Conservation (phyloP, 2,113 vertebrate genomes). For the Brachionichthys hirsutus region DNA sequence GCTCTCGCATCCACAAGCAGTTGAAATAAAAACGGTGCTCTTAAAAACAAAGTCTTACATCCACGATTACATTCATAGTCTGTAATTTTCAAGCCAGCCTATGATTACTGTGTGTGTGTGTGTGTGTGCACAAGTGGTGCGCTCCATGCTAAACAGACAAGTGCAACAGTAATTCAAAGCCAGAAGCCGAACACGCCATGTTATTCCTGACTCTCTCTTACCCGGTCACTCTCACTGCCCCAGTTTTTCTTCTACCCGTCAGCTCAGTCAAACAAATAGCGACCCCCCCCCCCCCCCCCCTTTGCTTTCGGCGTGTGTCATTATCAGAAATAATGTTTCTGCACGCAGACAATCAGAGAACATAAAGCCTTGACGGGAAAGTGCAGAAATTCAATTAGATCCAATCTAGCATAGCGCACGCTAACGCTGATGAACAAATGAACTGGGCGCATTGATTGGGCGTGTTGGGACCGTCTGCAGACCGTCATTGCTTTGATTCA, state of each 20-base stretch:
- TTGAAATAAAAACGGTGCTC: conserved; percentile 40
- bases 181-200: conserved; percentile 9
- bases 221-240: conserved; percentile 17
- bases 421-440: conserved; percentile 1
- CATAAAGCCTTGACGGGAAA: conserved; percentile 10
- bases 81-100: conserved; percentile 64
- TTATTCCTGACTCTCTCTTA: conserved; percentile 30
- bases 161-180: conserved; percentile 46
- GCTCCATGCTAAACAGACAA: conserved; percentile 49
- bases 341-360: not conserved
- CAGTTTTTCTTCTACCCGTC: not conserved
- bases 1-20: conserved; percentile 10
- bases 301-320: not conserved
- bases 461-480: too few species aligned
- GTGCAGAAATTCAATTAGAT: conserved; percentile 17
- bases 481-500: too few species aligned
- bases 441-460: not conserved
- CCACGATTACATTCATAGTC: conserved; percentile 52
- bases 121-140: conserved; percentile 16
- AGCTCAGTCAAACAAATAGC: conserved; percentile 13
- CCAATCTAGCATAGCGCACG: conserved; percentile 1
- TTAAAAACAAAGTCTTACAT: conserved; percentile 26
- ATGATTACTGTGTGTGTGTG: conserved; percentile 48
- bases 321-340: conserved; percentile 16
- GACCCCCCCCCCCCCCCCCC: not conserved